Percentiles rank a stretch among this genome's conserved stretches.
phyloP scores from a whole-genome alignment of 2,113 vertebrate species.

The Passer montanus region DNA sequence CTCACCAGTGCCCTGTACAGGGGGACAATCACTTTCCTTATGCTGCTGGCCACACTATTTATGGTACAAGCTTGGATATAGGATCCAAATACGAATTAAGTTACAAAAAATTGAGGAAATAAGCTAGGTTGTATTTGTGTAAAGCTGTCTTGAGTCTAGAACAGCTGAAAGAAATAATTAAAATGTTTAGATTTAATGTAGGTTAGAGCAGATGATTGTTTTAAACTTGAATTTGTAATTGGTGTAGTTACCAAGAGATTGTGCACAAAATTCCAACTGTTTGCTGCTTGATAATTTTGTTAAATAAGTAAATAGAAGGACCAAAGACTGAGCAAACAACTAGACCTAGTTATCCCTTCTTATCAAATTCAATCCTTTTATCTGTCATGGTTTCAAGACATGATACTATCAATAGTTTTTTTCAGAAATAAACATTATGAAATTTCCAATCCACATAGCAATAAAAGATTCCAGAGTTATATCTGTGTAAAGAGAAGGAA shows the following conservation, averaged over 20 bases:
- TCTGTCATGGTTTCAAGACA: slow-evolving; percentile 9
- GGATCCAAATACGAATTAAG: neutral
- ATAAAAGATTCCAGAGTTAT: neutral
- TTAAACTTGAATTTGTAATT: slow-evolving; percentile 1
- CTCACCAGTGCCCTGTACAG: neutral
- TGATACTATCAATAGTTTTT: neutral
- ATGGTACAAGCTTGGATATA: neutral
- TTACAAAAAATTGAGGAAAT: neutral
- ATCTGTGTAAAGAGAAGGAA: neutral
- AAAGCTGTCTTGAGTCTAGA: neutral
- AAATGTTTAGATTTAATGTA: neutral
- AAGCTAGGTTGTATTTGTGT: neutral
- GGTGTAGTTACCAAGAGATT: neutral
- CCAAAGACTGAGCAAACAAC: slow-evolving; percentile 3
- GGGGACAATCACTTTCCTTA: neutral
- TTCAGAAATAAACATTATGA: neutral
- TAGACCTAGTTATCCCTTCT: neutral
- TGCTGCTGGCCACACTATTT: neutral
- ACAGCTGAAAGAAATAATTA: neutral
- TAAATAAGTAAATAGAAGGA: neutral
- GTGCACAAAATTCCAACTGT: neutral
- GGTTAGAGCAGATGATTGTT: neutral
- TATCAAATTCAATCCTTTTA: neutral
- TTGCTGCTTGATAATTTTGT: neutral
- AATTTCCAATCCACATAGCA: neutral